Evolutionary conservation across 2,888 invertebrate species (phyloP).

Genomic region (Lamellibrachia columna): DNA sequence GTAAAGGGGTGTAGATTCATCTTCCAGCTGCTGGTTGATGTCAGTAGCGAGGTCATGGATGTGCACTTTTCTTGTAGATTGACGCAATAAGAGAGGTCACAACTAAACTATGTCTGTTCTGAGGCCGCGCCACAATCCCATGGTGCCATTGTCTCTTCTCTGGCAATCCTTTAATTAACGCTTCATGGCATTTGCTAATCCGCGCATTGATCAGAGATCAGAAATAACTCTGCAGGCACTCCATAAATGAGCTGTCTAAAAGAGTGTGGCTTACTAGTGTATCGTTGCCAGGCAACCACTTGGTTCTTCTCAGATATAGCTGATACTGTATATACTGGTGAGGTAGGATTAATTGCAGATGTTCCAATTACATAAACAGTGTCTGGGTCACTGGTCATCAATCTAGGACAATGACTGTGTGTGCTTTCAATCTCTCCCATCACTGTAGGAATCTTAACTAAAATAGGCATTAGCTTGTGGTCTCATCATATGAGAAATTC

Average conservation of each 20-base stretch:
- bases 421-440: background rate
- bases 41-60: background rate
- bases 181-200: conserved; percentile 16
- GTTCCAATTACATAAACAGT: background rate
- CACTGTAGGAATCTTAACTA: background rate
- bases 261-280: conserved; percentile 5
- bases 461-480: background rate
- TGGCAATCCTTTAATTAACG: conserved; percentile 6
- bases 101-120: conserved; percentile 6
- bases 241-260: conserved; percentile 16
- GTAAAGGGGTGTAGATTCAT: background rate
- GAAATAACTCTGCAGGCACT: conserved; percentile 16
- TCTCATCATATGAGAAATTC: background rate
- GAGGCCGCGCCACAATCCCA: background rate
- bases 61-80: background rate
- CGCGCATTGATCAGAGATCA: conserved; percentile 12
- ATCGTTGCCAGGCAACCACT: background rate
- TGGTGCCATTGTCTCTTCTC: conserved; percentile 6
- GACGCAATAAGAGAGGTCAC: background rate
- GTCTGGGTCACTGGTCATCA: background rate
- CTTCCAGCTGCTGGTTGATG: background rate
- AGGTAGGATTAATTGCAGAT: conserved; percentile 12
- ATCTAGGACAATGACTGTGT: background rate
- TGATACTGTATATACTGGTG: conserved; percentile 12
- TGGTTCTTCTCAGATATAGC: conserved; percentile 10